These are phyloP conservation scores for Cryptophagus acutangulus DNA, from an alignment of 2,888 invertebrate genomes.

Conservation along the genomic window DNA sequence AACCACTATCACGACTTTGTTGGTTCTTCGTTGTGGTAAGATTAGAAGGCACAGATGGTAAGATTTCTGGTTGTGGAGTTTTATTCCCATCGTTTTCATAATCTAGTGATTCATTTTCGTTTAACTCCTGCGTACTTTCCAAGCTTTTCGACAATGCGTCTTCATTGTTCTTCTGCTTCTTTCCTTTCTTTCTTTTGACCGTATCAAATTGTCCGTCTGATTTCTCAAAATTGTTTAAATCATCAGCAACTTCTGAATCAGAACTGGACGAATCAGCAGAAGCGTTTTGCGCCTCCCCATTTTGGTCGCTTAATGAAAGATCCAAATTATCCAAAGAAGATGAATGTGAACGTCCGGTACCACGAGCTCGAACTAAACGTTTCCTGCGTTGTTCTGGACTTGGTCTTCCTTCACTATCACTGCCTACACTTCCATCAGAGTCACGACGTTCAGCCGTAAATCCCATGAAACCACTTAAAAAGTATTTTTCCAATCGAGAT, in stretches of 20 bases:
- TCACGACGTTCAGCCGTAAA: slow-evolving; percentile 72
- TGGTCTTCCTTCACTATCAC: slow-evolving; percentile 83
- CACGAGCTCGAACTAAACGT: slow-evolving; percentile 72
- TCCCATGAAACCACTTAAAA: slow-evolving; percentile 79
- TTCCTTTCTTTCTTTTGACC: slow-evolving; percentile 76
- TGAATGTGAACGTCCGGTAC: slow-evolving; percentile 77
- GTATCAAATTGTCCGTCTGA: slow-evolving; percentile 75
- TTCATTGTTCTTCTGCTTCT: slow-evolving; percentile 61
- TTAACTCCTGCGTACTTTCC: slow-evolving; percentile 58
- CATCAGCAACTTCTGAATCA: slow-evolving; percentile 68
- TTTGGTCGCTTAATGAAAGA: slow-evolving; percentile 42
- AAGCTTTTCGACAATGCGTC: slow-evolving; percentile 56
- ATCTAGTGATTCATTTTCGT: slow-evolving; percentile 54
- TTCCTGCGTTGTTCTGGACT: slow-evolving; percentile 84
- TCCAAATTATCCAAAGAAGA: slow-evolving; percentile 76
- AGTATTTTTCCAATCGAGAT: slow-evolving; percentile 84
- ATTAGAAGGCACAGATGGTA: slow-evolving; percentile 52
- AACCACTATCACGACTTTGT: slow-evolving; percentile 82
- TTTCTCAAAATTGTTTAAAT: slow-evolving; percentile 64
- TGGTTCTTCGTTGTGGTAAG: slow-evolving; percentile 66
- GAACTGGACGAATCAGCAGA: slow-evolving; percentile 59
- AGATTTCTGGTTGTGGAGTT: slow-evolving; percentile 63
- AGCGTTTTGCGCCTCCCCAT: slow-evolving; percentile 50
- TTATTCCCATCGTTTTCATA: slow-evolving; percentile 64
- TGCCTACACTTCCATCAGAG: slow-evolving; percentile 83